These are phyloP conservation scores for Dolichotis patagonum DNA, from an alignment of 2,113 vertebrate species.

Conservation along the genomic window DNA sequence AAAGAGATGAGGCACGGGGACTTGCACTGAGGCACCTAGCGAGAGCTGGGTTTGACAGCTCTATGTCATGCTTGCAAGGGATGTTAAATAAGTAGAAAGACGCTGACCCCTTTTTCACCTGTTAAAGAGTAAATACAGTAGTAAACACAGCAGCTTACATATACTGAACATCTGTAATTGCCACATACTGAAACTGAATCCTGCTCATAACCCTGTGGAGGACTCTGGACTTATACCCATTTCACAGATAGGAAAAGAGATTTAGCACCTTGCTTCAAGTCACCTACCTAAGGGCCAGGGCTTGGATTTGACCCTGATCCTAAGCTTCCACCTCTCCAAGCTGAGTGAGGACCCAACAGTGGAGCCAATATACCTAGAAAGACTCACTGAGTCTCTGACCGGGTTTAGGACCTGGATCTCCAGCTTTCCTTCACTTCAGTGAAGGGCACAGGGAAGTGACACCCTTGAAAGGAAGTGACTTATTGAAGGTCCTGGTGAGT, in stretches of 20 bases:
- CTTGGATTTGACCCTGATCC: background rate
- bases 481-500: conserved; percentile 65
- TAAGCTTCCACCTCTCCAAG: background rate
- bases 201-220: background rate
- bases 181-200: background rate
- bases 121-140: background rate
- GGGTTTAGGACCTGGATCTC: background rate
- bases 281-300: background rate
- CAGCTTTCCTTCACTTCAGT: background rate
- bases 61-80: background rate
- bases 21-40: background rate
- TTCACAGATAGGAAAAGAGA: background rate
- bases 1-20: background rate
- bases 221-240: background rate
- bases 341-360: background rate
- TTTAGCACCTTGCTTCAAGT: background rate
- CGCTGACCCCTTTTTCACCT: background rate
- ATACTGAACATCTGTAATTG: background rate
- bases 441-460: conserved; percentile 12
- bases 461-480: conserved; percentile 64
- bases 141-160: background rate
- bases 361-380: background rate
- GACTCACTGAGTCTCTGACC: background rate
- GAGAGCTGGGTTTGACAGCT: background rate
- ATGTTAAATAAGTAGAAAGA: background rate